Percentiles rank a stretch among this genome's conserved stretches.
Evolutionary conservation across 2,888 invertebrate genomes (phyloP).

Genomic region (Endotricha flammealis): DNA sequence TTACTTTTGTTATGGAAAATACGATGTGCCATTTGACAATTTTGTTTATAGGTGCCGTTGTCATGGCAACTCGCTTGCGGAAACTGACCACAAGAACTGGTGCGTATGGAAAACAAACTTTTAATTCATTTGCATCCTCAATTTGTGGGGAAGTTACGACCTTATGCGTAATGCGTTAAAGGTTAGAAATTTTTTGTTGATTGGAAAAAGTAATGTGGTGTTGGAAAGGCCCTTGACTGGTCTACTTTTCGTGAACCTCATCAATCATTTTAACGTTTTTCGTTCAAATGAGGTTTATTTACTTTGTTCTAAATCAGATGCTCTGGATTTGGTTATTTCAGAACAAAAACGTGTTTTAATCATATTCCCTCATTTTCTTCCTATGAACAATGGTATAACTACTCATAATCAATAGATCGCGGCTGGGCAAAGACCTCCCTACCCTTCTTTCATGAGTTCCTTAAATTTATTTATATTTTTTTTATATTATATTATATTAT

Average conservation of each 20-base stretch:
- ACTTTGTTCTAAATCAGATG: not conserved
- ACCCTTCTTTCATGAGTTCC: not conserved
- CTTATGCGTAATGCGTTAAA: conserved; percentile 22
- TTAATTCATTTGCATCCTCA: no score
- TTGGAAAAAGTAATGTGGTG: conserved; percentile 16
- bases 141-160: conserved; percentile 20
- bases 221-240: conserved; percentile 43
- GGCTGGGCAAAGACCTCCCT: no score
- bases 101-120: conserved; percentile 27
- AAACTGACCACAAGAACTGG: conserved; percentile 38
- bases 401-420: no score
- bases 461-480: not conserved
- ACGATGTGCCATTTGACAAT: conserved; percentile 52
- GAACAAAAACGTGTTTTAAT: no score
- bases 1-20: conserved; percentile 44
- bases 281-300: not conserved
- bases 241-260: conserved; percentile 39
- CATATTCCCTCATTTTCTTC: no score
- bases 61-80: conserved; percentile 52
- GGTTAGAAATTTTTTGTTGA: conserved; percentile 10
- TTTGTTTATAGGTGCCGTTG: conserved; percentile 56
- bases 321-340: no score
- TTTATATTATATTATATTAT: not conserved
- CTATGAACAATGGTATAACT: no score
- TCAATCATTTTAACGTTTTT: conserved; percentile 17